Evolutionary conservation across 2,113 vertebrate genomes (phyloP).

Genomic region (Oplegnathus fasciatus): DNA sequence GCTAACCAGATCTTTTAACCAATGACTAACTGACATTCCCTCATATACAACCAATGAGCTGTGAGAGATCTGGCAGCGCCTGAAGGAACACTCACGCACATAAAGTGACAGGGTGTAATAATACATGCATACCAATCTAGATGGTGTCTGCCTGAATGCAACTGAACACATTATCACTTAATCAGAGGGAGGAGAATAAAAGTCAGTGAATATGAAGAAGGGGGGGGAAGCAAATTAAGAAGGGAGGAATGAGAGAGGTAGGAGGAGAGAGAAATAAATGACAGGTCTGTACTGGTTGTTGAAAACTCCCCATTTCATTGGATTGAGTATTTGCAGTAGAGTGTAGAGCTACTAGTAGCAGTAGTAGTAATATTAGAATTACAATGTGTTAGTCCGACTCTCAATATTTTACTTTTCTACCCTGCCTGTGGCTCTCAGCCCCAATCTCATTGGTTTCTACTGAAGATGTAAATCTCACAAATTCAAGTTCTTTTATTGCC

Average conservation of each 20-base stretch:
- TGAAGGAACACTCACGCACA: constrained; percentile 47
- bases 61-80: constrained; percentile 53
- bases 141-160: constrained; percentile 92
- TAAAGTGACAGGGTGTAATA: constrained; percentile 83
- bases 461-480: neutral
- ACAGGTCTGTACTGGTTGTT: too few species aligned
- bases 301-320: too few species aligned
- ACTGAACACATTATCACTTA: constrained; percentile 92
- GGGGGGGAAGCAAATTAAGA: constrained; percentile 58
- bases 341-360: too few species aligned
- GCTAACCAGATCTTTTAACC: constrained; percentile 78
- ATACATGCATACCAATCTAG: constrained; percentile 98
- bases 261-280: too few species aligned
- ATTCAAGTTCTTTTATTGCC: too few species aligned
- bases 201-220: constrained; percentile 61
- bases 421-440: neutral
- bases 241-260: too few species aligned
- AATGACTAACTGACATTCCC: constrained; percentile 72
- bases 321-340: too few species aligned
- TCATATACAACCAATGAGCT: constrained; percentile 76
- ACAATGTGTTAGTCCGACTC: neutral
- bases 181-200: constrained; percentile 85
- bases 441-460: neutral
- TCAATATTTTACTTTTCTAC: neutral
- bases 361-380: too few species aligned